phyloP scores from a whole-genome alignment of 2,797 vertebrate species.

The Phrynocephalus vlangalii region DNA sequence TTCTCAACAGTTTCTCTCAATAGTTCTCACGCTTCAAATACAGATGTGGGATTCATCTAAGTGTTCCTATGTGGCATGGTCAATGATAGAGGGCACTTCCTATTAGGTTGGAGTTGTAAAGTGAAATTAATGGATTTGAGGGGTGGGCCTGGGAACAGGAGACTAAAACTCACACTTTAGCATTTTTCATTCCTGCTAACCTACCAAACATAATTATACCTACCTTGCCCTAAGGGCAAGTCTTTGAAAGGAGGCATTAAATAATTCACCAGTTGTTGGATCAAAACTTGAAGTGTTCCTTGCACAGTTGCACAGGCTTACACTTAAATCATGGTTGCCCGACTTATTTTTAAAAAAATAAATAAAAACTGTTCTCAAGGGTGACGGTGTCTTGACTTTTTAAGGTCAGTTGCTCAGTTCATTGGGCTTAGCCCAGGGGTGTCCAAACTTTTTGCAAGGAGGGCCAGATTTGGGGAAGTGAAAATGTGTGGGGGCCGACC shows the following conservation, averaged over 20 bases:
- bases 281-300: constrained; percentile 20
- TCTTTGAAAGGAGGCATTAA: constrained; percentile 31
- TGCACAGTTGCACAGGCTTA: constrained; percentile 23
- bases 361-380: constrained; percentile 32
- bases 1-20: constrained; percentile 21
- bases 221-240: constrained; percentile 22
- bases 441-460: too few relatives aligned
- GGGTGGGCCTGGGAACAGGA: neutral
- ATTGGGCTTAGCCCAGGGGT: neutral
- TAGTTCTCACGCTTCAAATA: rapidly evolving
- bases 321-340: constrained; percentile 6
- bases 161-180: neutral
- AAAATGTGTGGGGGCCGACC: too few relatives aligned
- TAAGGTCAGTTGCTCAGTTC: constrained; percentile 15
- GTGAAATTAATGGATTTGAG: neutral
- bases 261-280: constrained; percentile 30
- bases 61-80: neutral
- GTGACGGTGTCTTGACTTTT: constrained; percentile 13
- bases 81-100: neutral
- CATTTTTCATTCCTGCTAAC: constrained; percentile 20
- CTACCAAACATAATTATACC: constrained; percentile 28
- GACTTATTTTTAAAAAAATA: constrained; percentile 20
- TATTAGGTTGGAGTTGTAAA: neutral
- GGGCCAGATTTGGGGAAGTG: too few relatives aligned
- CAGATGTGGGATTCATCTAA: constrained; percentile 17